Evolutionary conservation across 2,113 vertebrate genomes (phyloP).

Genomic region (Dipodomys merriami): DNA sequence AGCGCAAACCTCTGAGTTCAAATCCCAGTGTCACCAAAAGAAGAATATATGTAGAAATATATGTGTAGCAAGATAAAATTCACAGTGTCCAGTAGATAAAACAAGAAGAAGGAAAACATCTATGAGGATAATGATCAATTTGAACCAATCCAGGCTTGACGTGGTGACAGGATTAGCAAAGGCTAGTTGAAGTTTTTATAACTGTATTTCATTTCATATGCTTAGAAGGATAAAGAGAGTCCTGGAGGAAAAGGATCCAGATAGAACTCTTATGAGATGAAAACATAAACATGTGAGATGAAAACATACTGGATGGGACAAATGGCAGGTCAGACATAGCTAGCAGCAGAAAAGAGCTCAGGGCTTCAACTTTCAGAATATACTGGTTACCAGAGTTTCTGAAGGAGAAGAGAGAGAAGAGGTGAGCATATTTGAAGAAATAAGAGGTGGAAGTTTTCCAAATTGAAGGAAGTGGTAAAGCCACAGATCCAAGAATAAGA

Average conservation of each 20-base stretch:
- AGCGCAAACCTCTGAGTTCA: too few relatives aligned
- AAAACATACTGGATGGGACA: background rate
- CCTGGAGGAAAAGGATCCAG: background rate
- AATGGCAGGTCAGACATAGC: background rate
- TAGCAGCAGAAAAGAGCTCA: background rate
- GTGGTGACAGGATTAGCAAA: background rate
- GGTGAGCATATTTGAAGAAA: background rate
- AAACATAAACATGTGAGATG: background rate
- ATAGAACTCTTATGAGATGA: too few relatives aligned
- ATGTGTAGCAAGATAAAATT: background rate
- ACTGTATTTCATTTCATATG: background rate
- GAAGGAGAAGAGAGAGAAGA: too few relatives aligned
- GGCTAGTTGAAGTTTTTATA: background rate
- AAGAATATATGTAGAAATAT: too few relatives aligned
- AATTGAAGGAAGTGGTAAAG: background rate
- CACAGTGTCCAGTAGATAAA: rapidly evolving
- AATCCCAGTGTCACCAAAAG: too few relatives aligned
- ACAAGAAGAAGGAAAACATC: too few relatives aligned
- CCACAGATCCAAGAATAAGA: background rate
- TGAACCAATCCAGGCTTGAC: too few relatives aligned
- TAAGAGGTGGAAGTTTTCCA: too few relatives aligned
- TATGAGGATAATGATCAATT: too few relatives aligned
- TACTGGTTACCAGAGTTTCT: too few relatives aligned
- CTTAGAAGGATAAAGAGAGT: background rate
- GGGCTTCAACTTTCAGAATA: background rate